Conservation (phyloP, 2,888 invertebrate species). For the Gasteruption jaculator region DNA sequence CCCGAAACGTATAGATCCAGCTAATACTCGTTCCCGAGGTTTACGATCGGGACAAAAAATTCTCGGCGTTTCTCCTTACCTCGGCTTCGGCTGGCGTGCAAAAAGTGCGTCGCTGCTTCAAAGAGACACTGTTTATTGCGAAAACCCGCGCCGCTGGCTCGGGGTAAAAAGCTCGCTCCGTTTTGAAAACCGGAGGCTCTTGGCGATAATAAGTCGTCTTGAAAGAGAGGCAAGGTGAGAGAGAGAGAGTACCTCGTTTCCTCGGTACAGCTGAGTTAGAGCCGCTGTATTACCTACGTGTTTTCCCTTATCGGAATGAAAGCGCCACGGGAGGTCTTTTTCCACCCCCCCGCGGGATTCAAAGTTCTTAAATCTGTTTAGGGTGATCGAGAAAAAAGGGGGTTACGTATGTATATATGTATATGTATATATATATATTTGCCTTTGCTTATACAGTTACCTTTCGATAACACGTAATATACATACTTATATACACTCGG, state of each 20-base stretch:
- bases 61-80: not conserved
- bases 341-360: conserved; percentile 25
- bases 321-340: conserved; percentile 19
- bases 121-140: not conserved
- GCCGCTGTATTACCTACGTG: conserved; percentile 29
- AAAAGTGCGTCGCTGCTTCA: not conserved
- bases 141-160: not conserved
- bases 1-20: conserved; percentile 27
- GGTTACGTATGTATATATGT: too few relatives aligned
- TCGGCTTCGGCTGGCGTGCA: conserved; percentile 16
- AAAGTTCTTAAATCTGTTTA: conserved; percentile 27
- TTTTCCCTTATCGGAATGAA: conserved; percentile 26
- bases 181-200: not conserved
- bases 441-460: too few relatives aligned
- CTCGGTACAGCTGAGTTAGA: too few relatives aligned
- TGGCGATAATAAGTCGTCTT: not conserved
- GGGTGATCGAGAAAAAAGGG: not conserved
- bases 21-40: conserved; percentile 30
- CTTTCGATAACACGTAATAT: too few relatives aligned
- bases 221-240: not conserved
- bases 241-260: too few relatives aligned
- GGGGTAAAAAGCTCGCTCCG: not conserved
- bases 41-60: conserved; percentile 33
- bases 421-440: too few relatives aligned
- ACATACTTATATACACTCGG: too few relatives aligned